Evolutionary conservation across 1,140 invertebrate species (phyloP), one percentile per base, ranked within the genome.

Genomic region (Whitmania pigra): DNA sequence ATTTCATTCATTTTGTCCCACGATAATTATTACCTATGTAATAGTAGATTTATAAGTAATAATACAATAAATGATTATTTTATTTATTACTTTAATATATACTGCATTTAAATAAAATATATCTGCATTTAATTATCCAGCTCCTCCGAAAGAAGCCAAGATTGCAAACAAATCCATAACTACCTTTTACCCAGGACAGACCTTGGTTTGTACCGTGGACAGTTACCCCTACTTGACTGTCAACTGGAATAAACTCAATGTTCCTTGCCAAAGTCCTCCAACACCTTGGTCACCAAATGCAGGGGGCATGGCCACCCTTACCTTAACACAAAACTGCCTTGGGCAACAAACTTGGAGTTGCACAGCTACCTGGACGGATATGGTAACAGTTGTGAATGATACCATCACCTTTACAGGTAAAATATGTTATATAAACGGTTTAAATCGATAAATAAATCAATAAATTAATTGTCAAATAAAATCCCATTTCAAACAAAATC

Each of bases 341-440:
- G 57, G 57, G 22, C 22, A 22, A 13, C 57, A 63, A 63, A 63
- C 57, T 17, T 63, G 57, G 57, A 63, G 22, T 20, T 63, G 57
- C 15, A 63, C 13, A 5, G 57, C 22, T 15, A 22, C 22, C 29
- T 63, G 29, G 22, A 13, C 6, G 4, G 29, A 63, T 63, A 6
- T 31, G 3, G 57, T 25, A 13, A 31, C 22, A 11, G 18, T 63
- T 63, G 57, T 63, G 9, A 63, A 63, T n/a, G 29, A 63, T 22
- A 63, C 57, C 22, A 25, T 63, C 29, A 63, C 57, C 22, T 63
- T 63, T 63, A 25, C 11, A 13, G 57, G 57, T 63, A 63, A n/a
- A n/a, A n/a, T n/a, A n/a, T n/a, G n/a, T n/a, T n/a, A n/a, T n/a
- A n/a, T n/a, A n/a, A n/a, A n/a, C n/a, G n/a, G n/a, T 36, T 2